Conservation (phyloP, 2,888 invertebrate species). For the Pardosa pseudoannulata region DNA sequence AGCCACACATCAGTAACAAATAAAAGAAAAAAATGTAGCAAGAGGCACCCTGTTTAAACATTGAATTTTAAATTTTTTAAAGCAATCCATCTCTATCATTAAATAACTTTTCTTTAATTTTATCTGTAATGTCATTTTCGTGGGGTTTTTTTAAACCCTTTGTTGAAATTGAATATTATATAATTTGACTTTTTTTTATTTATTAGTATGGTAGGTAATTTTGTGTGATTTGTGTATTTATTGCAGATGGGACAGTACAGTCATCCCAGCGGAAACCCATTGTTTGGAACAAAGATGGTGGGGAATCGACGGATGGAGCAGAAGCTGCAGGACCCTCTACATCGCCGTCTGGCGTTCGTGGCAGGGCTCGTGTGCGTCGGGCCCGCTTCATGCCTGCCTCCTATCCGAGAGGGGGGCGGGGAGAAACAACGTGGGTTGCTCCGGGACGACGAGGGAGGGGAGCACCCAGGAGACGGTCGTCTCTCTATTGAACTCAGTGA, state of each 20-base stretch:
- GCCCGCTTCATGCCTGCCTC: not conserved
- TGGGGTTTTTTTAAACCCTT: too few relatives aligned
- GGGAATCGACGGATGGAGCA: not conserved
- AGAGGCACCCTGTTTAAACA: too few relatives aligned
- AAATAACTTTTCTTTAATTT: too few relatives aligned
- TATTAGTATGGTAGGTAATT: too few relatives aligned
- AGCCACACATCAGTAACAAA: too few relatives aligned
- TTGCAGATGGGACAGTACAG: not conserved
- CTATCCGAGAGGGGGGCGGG: slow-evolving; percentile 36
- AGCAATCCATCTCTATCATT: too few relatives aligned
- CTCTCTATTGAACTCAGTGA: slow-evolving; percentile 31
- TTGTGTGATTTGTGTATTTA: not conserved
- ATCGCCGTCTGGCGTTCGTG: not conserved
- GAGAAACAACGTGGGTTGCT: not conserved
- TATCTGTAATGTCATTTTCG: too few relatives aligned
- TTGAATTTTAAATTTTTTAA: too few relatives aligned
- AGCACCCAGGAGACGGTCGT: slow-evolving; percentile 26
- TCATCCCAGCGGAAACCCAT: slow-evolving; percentile 46
- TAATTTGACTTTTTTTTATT: too few relatives aligned
- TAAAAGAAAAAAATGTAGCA: too few relatives aligned
- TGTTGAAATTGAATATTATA: too few relatives aligned
- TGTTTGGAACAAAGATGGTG: slow-evolving; percentile 37
- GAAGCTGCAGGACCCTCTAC: not conserved
- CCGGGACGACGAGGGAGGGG: slow-evolving; percentile 11
- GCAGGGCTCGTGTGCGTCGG: slow-evolving; percentile 23